phyloP scores from a whole-genome alignment of 2,113 vertebrate species.

The Anas platyrhynchos region DNA sequence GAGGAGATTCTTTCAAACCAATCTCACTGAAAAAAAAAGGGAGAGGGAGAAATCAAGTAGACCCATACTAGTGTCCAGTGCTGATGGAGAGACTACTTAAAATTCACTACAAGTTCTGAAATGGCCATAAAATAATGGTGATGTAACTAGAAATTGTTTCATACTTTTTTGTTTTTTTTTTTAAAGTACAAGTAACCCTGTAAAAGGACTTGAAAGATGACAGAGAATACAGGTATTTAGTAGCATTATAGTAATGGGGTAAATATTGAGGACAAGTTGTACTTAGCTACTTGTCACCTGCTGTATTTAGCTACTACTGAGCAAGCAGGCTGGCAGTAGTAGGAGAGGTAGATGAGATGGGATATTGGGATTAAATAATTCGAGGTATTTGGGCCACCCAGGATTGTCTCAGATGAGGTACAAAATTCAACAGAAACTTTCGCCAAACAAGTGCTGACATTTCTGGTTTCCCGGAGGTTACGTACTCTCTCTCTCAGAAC shows the following conservation, averaged over 20 bases:
- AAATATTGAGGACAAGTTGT: background rate
- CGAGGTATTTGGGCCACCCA: background rate
- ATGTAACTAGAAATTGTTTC: background rate
- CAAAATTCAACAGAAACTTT: background rate
- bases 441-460: accelerated
- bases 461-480: background rate
- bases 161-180: background rate
- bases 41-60: background rate
- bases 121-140: background rate
- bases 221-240: background rate
- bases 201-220: background rate
- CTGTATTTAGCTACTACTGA: background rate
- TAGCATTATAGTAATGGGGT: background rate
- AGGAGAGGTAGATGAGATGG: background rate
- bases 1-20: background rate
- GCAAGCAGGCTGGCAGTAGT: background rate
- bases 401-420: accelerated
- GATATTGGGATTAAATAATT: background rate
- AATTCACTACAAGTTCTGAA: background rate
- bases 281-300: too few species aligned
- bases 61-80: accelerated
- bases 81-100: background rate
- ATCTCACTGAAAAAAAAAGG: background rate
- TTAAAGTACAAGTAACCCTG: background rate
- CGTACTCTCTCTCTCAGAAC: too few species aligned